Evolutionary conservation across 2,113 vertebrate genomes (phyloP).

Genomic region (Cavia aperea): DNA sequence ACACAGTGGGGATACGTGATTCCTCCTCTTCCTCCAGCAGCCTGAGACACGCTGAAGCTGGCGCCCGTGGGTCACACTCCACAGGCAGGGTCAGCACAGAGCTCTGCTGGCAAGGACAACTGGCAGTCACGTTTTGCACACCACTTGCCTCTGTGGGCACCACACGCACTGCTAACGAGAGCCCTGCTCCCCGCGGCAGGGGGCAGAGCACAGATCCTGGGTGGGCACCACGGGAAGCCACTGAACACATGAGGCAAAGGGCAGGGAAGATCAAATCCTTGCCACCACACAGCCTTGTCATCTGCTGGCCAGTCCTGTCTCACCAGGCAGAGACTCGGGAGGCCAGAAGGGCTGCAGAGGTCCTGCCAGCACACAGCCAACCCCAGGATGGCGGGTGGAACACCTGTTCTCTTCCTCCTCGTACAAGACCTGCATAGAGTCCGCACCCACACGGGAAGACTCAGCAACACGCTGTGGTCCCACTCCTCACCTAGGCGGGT

Average conservation of each 20-base stretch:
- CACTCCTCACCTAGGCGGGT: background rate
- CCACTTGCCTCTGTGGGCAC: background rate
- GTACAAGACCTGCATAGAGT: too few species aligned
- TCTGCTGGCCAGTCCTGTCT: too few species aligned
- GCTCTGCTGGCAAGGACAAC: background rate
- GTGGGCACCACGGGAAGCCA: fast-evolving
- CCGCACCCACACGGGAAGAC: too few species aligned
- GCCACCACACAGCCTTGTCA: background rate
- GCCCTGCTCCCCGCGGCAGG: background rate
- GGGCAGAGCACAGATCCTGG: fast-evolving
- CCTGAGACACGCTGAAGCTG: background rate
- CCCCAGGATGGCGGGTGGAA: background rate
- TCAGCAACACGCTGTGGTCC: background rate
- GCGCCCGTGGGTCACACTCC: background rate
- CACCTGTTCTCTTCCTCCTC: background rate
- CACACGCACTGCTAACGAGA: fast-evolving
- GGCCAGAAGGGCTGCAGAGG: background rate
- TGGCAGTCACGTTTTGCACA: background rate
- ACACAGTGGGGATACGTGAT: fast-evolving
- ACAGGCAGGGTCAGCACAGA: background rate
- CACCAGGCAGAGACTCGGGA: background rate
- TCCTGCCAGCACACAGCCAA: background rate
- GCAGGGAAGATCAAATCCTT: background rate
- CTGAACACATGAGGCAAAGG: background rate
- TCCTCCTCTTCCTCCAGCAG: fast-evolving